These are phyloP conservation scores for Neomonachus schauinslandi DNA, from an alignment of 2,113 vertebrate species.

Conservation along the genomic window DNA sequence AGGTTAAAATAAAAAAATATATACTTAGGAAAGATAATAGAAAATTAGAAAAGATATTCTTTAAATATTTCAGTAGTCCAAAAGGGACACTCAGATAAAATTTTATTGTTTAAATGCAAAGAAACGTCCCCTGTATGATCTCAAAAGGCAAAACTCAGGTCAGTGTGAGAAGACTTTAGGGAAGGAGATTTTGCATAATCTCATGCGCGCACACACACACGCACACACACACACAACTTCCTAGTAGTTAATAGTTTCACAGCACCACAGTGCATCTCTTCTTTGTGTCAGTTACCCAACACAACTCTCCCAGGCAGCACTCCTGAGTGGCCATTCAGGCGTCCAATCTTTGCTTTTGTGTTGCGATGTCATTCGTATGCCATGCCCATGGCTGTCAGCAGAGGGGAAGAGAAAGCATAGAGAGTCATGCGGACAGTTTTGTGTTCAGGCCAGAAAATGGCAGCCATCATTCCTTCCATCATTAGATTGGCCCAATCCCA, in stretches of 20 bases:
- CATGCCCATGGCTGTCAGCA: neutral
- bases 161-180: neutral
- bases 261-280: neutral
- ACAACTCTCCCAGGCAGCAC: neutral
- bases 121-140: neutral
- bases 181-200: neutral
- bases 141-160: neutral
- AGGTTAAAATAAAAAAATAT: constrained; percentile 59
- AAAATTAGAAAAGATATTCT: constrained; percentile 47
- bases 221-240: neutral
- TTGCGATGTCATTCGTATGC: neutral
- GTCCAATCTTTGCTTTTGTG: neutral
- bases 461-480: neutral
- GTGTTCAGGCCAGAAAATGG: neutral
- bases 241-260: neutral
- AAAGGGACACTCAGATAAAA: neutral
- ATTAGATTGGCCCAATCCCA: neutral
- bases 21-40: neutral
- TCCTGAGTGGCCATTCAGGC: neutral
- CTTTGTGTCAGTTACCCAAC: neutral
- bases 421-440: neutral
- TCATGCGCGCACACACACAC: neutral
- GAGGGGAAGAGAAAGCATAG: neutral
- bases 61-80: constrained; percentile 2
- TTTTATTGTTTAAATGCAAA: neutral